Base-by-base conservation (phyloP, 2,113 vertebrate species). In the Perca fluviatilis region DNA sequence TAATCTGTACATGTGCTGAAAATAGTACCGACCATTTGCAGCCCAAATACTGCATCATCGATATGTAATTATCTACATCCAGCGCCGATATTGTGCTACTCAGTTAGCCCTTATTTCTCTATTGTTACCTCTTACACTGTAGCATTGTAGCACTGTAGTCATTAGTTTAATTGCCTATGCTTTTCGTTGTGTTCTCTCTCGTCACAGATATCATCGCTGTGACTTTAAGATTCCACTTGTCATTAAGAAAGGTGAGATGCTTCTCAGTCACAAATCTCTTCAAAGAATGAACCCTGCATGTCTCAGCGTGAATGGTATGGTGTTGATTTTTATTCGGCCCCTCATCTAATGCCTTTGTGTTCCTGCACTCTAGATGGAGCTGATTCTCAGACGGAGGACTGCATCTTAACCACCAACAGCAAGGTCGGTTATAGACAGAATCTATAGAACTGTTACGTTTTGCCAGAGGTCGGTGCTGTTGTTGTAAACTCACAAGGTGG, bases 171-270 rank as follows among this genome's bases (percentile, higher is more conserved):
- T 63, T 63, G 33, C 56, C 19, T 74, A 5, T 27, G 2, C 0
- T 36, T 71, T 23, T 43, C 5, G 36, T 64, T 33, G 51, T 27
- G 61, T 70, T 67, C 12, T 65, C 64, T 92, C 82, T 93, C 57
- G 81, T 91, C 92, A n/a, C 90, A 99, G 98, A 95, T 99, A 99
- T 83, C 98, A 99, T 95, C 97, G 98, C 71, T 99, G 98, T 95
- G 98, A 99, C 94, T 99, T 99, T 94, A 98, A 97, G 94, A 99
- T 99, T 93, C 97, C 98, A 3, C 95, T 99, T 4, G 85, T 96
- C 78, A 95, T 98, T 86, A 99, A 98, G 91, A 96, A 96, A 96
- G 98, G 98, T 99, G 75, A 96, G 97, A 85, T 18, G 21, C 16
- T 21, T 30, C 49, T 60, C 46, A 49, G 19, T 51, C 53, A 25